Base-by-base conservation (phyloP, 2,797 vertebrate genomes). In the Microcaecilia unicolor region DNA sequence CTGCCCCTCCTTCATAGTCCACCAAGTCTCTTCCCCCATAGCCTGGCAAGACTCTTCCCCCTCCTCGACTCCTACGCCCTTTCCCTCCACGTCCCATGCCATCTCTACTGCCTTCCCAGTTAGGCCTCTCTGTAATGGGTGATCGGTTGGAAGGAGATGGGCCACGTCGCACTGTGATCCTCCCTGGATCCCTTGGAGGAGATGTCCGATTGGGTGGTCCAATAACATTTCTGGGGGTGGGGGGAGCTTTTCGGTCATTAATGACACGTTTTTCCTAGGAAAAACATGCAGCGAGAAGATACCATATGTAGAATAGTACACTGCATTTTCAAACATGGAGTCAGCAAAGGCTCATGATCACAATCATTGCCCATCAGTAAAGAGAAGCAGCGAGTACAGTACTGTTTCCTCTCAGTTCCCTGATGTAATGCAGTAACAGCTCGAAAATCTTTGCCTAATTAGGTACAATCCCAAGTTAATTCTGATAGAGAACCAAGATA, bases 241-340 rank as follows among this genome's bases (percentile, higher is more conserved):
- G 33, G 3, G 45, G 25, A 20, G 51, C 15, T 57, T 78, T 89
- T 59, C 74, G 67, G 35, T 87, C 82, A 4, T 83, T 86, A 11
- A 84, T 64, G 1, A 81, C 54, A 27, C 75, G 77, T 43, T 81
- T 90, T 12, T 91, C 90, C 90, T 93, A 49, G 2, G n/a, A 33
- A 18, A 25, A n/a, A 8, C 20, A 10, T 18, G 20, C 31, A 19
- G 18, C 20, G 31, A 19, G 25, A 15, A 14, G 13, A 33, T 13
- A 13, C 9, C 24, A 18, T n/a, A n/a, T 2, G 11, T n/a, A n/a
- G n/a, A n/a, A n/a, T n/a, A n/a, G n/a, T n/a, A n/a, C n/a, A n/a
- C n/a, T n/a, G n/a, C n/a, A n/a, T n/a, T n/a, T n/a, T n/a, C n/a
- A n/a, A n/a, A n/a, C n/a, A n/a, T n/a, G n/a, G n/a, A n/a, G n/a